Conservation (phyloP, 2,113 vertebrate species). For the Actinemys pallida region DNA sequence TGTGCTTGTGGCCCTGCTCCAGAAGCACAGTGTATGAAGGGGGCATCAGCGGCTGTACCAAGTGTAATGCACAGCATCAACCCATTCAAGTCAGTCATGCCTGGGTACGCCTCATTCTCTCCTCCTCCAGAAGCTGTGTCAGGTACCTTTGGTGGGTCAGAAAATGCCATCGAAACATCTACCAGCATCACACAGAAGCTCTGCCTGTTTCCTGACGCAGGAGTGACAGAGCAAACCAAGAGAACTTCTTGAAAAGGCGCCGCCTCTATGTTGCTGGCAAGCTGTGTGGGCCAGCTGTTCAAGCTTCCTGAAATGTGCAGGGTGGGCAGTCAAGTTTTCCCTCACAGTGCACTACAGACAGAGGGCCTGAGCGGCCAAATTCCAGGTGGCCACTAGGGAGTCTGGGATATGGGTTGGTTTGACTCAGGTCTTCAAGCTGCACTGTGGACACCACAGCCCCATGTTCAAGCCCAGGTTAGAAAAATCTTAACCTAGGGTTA, state of each 20-base stretch:
- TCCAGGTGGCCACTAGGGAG: background rate
- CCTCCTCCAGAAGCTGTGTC: background rate
- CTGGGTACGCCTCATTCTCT: background rate
- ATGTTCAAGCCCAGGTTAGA: no score
- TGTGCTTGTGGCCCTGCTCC: background rate
- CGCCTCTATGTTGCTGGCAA: background rate
- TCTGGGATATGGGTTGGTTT: background rate
- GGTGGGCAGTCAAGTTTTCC: background rate
- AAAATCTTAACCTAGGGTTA: no score
- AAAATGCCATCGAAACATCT: no score
- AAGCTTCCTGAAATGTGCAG: background rate
- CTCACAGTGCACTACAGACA: no score
- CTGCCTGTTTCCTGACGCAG: background rate
- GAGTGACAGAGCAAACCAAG: background rate
- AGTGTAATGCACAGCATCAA: background rate
- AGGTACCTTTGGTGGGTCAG: background rate
- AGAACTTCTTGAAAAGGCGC: background rate
- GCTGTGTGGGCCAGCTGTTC: background rate
- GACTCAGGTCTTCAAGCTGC: background rate
- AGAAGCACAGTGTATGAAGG: no score
- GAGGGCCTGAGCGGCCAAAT: background rate
- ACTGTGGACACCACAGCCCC: background rate
- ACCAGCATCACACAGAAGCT: background rate
- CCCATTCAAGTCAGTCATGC: background rate
- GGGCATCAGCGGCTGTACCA: background rate